Evolutionary conservation across 2,888 invertebrate species (phyloP).

Genomic region (Limenitis camilla): DNA sequence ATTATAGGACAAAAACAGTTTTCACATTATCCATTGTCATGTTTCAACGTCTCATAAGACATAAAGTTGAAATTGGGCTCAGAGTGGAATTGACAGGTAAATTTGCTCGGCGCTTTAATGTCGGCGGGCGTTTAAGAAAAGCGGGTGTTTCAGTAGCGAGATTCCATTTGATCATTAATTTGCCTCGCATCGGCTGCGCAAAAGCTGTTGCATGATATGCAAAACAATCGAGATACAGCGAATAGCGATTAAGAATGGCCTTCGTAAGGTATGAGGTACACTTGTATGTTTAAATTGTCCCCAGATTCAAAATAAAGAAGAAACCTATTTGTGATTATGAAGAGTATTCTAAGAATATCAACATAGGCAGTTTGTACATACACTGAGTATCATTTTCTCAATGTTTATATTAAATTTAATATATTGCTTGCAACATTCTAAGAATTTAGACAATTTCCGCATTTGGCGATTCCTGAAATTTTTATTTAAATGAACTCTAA

Average conservation of each 20-base stretch:
- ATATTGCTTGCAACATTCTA: no score
- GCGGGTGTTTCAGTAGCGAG: constrained; percentile 41
- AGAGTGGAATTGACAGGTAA: constrained; percentile 29
- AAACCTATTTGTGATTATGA: no score
- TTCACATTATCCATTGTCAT: constrained; percentile 33
- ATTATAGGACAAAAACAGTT: constrained; percentile 55
- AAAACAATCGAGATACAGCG: constrained; percentile 64
- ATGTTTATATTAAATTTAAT: no score
- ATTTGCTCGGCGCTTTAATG: constrained; percentile 29
- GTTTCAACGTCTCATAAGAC: constrained; percentile 30
- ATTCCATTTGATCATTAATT: constrained; percentile 66
- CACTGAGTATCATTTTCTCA: no score
- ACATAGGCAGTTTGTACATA: no score
- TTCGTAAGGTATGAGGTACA: constrained; percentile 7
- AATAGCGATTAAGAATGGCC: constrained; percentile 32
- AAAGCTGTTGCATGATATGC: constrained; percentile 56
- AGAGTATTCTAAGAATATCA: no score
- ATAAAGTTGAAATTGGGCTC: constrained; percentile 40
- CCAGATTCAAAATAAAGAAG: no score
- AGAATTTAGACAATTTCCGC: no score
- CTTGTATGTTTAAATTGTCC: no score
- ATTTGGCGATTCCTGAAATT: no score
- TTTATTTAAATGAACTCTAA: no score
- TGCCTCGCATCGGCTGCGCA: constrained; percentile 50
- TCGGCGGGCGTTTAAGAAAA: constrained; percentile 42